Conservation (phyloP, 2,113 vertebrate genomes). For the Leptocoma aspasia region DNA sequence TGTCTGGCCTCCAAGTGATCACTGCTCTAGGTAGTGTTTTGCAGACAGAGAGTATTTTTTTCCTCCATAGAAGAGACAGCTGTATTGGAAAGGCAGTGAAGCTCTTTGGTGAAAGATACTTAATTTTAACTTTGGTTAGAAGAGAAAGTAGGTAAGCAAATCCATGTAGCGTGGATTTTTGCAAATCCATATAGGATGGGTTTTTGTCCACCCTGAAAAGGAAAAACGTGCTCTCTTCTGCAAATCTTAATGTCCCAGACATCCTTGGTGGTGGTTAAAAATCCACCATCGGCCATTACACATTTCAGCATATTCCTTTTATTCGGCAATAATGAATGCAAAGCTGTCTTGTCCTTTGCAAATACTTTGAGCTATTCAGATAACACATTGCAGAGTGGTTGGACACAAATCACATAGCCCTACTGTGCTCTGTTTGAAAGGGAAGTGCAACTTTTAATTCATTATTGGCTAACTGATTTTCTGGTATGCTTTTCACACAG, state of each 20-base stretch:
- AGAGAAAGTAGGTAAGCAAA: neutral
- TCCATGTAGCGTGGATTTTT: neutral
- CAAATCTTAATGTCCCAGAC: neutral
- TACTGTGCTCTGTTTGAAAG: neutral
- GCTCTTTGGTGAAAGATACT: neutral
- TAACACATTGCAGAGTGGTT: neutral
- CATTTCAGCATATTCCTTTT: constrained; percentile 14
- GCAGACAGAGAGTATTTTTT: neutral
- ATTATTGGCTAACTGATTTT: constrained; percentile 18
- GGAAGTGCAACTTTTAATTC: constrained; percentile 14
- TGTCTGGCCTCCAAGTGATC: neutral
- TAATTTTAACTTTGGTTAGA: neutral
- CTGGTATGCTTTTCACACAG: constrained; percentile 14
- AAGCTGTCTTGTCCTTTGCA: constrained; percentile 28
- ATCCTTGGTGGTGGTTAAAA: neutral
- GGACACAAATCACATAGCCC: constrained; percentile 13
- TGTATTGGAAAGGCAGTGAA: neutral
- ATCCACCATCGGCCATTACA: neutral
- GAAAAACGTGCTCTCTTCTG: neutral
- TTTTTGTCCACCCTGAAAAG: neutral
- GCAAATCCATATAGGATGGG: neutral
- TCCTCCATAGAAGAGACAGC: neutral
- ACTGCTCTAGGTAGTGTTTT: neutral
- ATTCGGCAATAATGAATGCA: constrained; percentile 10
- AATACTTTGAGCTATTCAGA: constrained; percentile 13